Evolutionary conservation across 2,797 vertebrate genomes (phyloP).

Genomic region (Hirundo rustica): DNA sequence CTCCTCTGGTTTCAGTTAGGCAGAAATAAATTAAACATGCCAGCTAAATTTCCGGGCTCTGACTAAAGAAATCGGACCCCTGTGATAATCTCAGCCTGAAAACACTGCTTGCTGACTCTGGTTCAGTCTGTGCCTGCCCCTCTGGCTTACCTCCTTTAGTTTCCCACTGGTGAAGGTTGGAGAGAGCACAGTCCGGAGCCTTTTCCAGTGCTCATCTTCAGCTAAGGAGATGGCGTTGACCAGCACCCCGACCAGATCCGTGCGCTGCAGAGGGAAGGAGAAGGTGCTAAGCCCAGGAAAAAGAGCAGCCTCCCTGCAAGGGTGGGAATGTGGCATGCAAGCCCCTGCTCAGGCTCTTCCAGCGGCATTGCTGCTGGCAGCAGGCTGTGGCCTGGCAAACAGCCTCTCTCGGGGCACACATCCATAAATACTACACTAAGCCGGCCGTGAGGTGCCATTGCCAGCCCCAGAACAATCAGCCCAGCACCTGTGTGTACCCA

Average conservation of each 20-base stretch:
- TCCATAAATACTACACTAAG: not conserved
- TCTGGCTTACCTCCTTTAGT: slow-evolving; percentile 73
- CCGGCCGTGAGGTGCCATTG: not conserved
- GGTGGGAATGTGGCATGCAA: not conserved
- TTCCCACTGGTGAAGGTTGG: slow-evolving; percentile 77
- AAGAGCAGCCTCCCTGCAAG: not conserved
- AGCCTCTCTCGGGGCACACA: not conserved
- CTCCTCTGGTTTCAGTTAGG: not conserved
- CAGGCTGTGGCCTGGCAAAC: not conserved
- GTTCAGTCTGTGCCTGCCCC: not conserved
- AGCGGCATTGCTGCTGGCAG: not conserved
- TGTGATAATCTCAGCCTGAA: not conserved
- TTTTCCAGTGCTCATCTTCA: slow-evolving; percentile 71
- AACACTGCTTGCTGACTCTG: not conserved
- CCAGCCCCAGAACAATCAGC: not conserved
- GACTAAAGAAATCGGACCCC: not conserved
- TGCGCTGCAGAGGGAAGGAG: not conserved
- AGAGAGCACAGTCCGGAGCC: slow-evolving; percentile 69
- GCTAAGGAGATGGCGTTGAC: not conserved
- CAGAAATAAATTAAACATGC: not conserved
- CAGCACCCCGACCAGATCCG: slow-evolving; percentile 20
- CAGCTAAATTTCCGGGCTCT: not conserved
- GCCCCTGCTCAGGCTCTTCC: not conserved
- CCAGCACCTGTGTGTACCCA: fast-evolving
- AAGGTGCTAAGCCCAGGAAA: not conserved